A percentile compares a stretch with the other conserved stretches of the same genome.
Evolutionary conservation across 2,797 vertebrate species (phyloP).

Genomic region (Harpagifer antarcticus): DNA sequence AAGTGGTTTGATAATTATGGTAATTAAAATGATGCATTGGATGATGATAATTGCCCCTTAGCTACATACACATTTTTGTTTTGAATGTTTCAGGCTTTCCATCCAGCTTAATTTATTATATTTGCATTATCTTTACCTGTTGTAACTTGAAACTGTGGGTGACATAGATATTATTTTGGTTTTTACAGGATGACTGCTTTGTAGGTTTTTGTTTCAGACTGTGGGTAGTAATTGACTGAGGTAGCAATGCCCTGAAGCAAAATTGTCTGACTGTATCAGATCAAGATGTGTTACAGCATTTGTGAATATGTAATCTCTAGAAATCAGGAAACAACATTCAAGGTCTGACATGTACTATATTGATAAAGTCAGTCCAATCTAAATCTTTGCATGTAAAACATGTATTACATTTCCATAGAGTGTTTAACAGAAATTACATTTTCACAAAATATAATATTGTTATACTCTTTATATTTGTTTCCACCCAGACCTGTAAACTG

Average conservation of each 20-base stretch:
- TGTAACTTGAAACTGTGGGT: neutral
- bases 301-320: neutral
- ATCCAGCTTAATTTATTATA: neutral
- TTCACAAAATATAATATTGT: no score
- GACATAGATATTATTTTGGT: slow-evolving; percentile 16
- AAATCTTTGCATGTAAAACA: no score
- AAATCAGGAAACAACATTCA: no score
- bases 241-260: neutral
- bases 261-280: neutral
- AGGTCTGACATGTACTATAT: no score
- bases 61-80: neutral
- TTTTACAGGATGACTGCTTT: neutral
- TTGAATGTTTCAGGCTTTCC: neutral
- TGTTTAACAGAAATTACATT: no score
- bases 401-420: no score
- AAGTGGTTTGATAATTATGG: neutral
- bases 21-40: neutral
- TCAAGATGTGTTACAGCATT: neutral
- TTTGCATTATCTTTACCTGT: slow-evolving; percentile 22
- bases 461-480: no score
- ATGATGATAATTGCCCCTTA: neutral
- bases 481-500: neutral
- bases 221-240: neutral
- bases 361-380: no score
- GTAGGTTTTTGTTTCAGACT: neutral